phyloP scores from a whole-genome alignment of 1,140 invertebrate species.

The Brachionus angularis region DNA sequence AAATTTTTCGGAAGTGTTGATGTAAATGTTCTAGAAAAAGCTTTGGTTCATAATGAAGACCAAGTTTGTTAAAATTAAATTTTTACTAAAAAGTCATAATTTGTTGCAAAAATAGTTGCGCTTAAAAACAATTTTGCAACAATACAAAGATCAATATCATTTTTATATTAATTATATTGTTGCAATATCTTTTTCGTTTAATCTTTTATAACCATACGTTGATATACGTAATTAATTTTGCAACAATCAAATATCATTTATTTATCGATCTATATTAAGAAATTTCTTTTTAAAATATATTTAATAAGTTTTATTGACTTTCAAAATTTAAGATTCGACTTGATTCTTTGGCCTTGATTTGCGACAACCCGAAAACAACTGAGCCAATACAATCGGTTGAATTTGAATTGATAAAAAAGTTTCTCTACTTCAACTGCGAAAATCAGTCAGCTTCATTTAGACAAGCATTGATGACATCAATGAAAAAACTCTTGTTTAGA shows the following conservation, averaged over 20 bases:
- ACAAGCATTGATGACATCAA: slow-evolving; percentile 51
- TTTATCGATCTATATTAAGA: too few relatives aligned
- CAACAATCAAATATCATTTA: too few relatives aligned
- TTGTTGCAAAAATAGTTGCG: too few relatives aligned
- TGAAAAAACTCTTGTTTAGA: slow-evolving; percentile 54
- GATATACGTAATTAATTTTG: too few relatives aligned
- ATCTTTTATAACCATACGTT: too few relatives aligned
- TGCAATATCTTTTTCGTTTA: too few relatives aligned
- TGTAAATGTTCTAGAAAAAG: neutral
- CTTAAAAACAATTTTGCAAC: too few relatives aligned
- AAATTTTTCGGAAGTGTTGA: slow-evolving; percentile 22
- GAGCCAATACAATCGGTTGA: slow-evolving; percentile 64
- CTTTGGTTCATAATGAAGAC: neutral
- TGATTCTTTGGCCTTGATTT: slow-evolving; percentile 64
- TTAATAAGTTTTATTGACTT: neutral
- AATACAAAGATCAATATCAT: too few relatives aligned
- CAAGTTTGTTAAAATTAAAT: neutral
- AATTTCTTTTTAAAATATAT: too few relatives aligned
- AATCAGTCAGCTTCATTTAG: slow-evolving; percentile 62
- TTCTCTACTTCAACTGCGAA: slow-evolving; percentile 66
- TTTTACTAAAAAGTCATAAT: too few relatives aligned
- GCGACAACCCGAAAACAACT: slow-evolving; percentile 69
- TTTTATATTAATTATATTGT: too few relatives aligned
- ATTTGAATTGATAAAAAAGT: slow-evolving; percentile 64
- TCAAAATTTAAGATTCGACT: slow-evolving; percentile 53